Conservation (phyloP, 2,888 invertebrate genomes). For the Andrena minutula region DNA sequence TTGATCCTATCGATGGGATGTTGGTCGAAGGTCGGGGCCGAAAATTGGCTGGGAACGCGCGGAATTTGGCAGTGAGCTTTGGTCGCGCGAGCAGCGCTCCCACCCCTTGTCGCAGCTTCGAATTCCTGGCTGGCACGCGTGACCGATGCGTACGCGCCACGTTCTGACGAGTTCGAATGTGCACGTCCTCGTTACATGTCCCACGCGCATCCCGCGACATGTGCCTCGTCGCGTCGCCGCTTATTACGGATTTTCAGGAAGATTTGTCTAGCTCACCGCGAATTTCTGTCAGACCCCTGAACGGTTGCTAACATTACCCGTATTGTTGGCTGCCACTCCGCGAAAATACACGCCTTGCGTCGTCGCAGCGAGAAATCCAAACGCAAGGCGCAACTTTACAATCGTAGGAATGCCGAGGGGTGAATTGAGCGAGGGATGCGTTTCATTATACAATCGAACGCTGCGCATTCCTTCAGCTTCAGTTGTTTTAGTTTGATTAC, state of each 20-base stretch:
- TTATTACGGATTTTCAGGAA: conserved; percentile 49
- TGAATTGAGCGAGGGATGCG: not conserved
- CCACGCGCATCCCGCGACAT: conserved; percentile 58
- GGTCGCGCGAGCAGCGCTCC: conserved; percentile 61
- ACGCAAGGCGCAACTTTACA: not conserved
- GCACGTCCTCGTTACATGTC: conserved; percentile 63
- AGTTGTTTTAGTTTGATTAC: too few relatives aligned
- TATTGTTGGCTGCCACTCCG: conserved; percentile 24
- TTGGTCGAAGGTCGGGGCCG: conserved; percentile 64
- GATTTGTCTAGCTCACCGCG: conserved; percentile 39
- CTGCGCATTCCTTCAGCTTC: too few relatives aligned
- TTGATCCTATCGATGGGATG: conserved; percentile 43
- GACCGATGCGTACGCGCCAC: conserved; percentile 76
- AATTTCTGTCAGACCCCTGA: conserved; percentile 46
- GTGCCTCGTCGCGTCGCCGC: conserved; percentile 55
- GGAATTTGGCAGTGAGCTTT: conserved; percentile 75
- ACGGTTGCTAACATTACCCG: conserved; percentile 30
- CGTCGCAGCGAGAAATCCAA: not conserved
- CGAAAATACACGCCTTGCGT: conserved; percentile 21
- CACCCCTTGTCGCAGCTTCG: conserved; percentile 34
- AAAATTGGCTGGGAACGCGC: conserved; percentile 69
- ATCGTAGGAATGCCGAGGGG: not conserved
- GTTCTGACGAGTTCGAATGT: conserved; percentile 70
- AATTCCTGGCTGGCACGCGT: conserved; percentile 79
- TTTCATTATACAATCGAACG: too few relatives aligned